Base-by-base conservation (phyloP, 1,140 invertebrate species). In the Hyposmocoma kahamanoa region DNA sequence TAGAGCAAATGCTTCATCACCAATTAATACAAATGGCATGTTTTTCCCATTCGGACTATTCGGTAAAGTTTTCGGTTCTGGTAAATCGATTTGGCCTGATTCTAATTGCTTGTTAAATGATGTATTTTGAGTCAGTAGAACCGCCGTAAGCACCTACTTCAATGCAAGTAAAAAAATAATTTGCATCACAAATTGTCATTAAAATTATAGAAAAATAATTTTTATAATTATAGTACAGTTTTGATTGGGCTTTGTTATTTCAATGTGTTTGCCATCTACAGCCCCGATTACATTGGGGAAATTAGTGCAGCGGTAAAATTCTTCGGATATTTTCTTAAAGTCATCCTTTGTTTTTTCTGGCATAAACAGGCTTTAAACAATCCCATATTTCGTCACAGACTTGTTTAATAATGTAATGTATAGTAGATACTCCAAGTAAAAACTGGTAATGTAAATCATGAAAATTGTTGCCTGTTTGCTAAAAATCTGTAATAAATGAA, bases 191-290 rank as follows among this genome's bases (percentile, higher is more conserved):
- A 10, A 72, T 42, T 8, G 78, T 82, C 24, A 84, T 42, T 4
- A 87, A 47, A 17, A 87, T 65, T 39, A 19, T 39, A 50, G 63
- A 73, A 39, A 64, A 74, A 41, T 49, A 53, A 39, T 67, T 56
- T 45, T 85, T 82, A 42, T 85, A 67, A 60, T 85, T 87, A 18
- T 65, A 77, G 54, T 58, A 85, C 19, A 51, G 26, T 11, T 46
- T 30, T 34, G 10, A 9, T 22, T 8, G 8, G 42, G 42, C 18
- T 43, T 3, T 22, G 13, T 10, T 19, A 39, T 39, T 39, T n/a
- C n/a, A 39, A 39, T 19, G 20, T 39, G 36, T 39, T 39, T 39
- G 36, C 42, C 42, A 43, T 43, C 42, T 3, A 43, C 22, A 10
- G 20, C 42, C 2, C 19, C 42, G 3, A 43, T 22, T 3, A 22